Base-by-base conservation (phyloP, 2,888 invertebrate species). In the Drosophila mulleri region DNA sequence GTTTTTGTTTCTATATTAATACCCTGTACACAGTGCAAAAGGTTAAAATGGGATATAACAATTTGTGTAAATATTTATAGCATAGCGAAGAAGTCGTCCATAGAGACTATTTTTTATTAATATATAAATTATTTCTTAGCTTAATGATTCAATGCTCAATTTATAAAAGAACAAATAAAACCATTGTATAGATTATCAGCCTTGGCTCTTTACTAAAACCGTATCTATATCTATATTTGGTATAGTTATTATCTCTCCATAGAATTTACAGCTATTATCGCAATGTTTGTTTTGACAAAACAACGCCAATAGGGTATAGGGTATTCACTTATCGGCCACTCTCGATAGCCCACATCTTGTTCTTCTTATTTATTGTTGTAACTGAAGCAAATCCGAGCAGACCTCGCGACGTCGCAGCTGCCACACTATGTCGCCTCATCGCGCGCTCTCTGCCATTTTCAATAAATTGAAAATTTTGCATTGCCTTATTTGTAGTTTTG, bases 401-500 rank as follows among this genome's bases (percentile, higher is more conserved):
- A 84, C 87, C 88, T 83, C 86, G 59, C 73, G 83, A 74, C 88
- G 88, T 65, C 69, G 65, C 81, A 76, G 76, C 74, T 70, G 74
- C 75, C 75, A 35, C 66, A 42, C 23, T 72, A 64, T 76, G 69
- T 62, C 74, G 59, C 67, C 61, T 66, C 50, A 50, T 50, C 67
- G 60, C 66, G 45, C 73, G 66, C 75, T 80, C 79, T 74, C 69
- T 37, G 41, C 39, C 72, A 80, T 83, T 75, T 78, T 73, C 83
- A 83, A 84, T 80, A 89, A 74, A 82, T 78, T 78, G 61, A 74
- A 75, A 79, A 72, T 89, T 87, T 85, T 85, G 83, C 86, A 84
- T 87, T 88, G 71, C 86, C 86, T 87, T 87, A 80, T 87, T 89
- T 82, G 86, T 87, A 82, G 88, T 82, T 85, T 85, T 89, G 76